A percentile compares a stretch with the other conserved stretches of the same genome.
Conservation (phyloP, 1,140 invertebrate genomes). For the Hyposmocoma kahamanoa region DNA sequence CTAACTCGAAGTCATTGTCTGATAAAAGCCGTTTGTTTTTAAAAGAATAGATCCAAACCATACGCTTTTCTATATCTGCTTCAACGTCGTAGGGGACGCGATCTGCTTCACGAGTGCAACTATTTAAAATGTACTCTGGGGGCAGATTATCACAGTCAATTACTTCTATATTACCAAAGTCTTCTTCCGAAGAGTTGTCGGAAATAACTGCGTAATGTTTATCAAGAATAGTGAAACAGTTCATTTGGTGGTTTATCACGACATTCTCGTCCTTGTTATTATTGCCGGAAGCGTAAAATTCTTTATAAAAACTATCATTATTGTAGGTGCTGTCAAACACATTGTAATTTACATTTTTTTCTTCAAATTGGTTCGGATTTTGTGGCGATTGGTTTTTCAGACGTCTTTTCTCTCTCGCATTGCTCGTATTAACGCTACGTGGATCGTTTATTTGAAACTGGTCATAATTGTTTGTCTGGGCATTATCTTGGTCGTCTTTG, state of each 20-base stretch:
- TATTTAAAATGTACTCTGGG: not conserved
- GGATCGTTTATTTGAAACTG: constrained; percentile 18
- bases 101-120: constrained; percentile 12
- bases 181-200: constrained; percentile 27
- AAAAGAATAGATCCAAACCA: constrained; percentile 47
- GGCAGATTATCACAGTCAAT: constrained; percentile 6
- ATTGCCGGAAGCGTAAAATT: not conserved
- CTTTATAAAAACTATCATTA: not conserved
- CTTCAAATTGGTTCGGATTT: too few species aligned
- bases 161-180: constrained; percentile 19
- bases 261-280: not conserved
- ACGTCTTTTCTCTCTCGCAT: constrained; percentile 23
- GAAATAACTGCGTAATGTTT: constrained; percentile 19
- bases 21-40: constrained; percentile 37
- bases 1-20: constrained; percentile 27
- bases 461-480: too few species aligned
- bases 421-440: too few species aligned
- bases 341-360: too few species aligned
- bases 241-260: constrained; percentile 17
- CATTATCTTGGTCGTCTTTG: not conserved
- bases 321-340: not conserved
- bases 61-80: constrained; percentile 25
- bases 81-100: constrained; percentile 15
- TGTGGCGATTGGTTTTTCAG: constrained; percentile 8
- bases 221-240: constrained; percentile 37